Percentiles rank a stretch among this genome's conserved stretches.
Conservation (phyloP, 2,888 invertebrate species). For the Pogonocherus hispidulus region DNA sequence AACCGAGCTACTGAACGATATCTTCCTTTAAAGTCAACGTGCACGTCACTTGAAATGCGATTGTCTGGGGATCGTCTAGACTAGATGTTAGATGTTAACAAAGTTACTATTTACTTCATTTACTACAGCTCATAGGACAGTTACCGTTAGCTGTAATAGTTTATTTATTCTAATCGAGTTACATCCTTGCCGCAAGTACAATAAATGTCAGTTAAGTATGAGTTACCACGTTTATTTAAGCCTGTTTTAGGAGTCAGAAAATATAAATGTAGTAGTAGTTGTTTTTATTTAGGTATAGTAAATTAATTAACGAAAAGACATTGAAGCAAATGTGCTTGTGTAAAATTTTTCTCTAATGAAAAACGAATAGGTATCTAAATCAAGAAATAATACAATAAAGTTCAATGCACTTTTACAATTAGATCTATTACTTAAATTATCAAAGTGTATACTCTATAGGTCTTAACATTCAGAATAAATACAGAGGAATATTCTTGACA, state of each 20-base stretch:
- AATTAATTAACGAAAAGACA: too few species aligned
- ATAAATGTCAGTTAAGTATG: slow-evolving; percentile 10
- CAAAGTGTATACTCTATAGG: too few species aligned
- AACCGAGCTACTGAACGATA: background rate
- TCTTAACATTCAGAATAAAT: too few species aligned
- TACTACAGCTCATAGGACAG: slow-evolving; percentile 15
- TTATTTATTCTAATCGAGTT: slow-evolving; percentile 23
- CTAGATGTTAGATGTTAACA: slow-evolving; percentile 14
- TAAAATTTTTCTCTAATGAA: too few species aligned
- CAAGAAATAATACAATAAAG: too few species aligned
- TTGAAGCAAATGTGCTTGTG: too few species aligned
- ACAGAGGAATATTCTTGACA: too few species aligned
- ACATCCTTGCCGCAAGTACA: slow-evolving; percentile 1
- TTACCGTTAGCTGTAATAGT: slow-evolving; percentile 16
- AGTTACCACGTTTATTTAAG: background rate
- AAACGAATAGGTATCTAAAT: too few species aligned
- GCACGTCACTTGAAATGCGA: slow-evolving; percentile 4
- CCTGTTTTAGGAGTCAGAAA: background rate
- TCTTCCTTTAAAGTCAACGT: background rate
- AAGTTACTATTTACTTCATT: slow-evolving; percentile 22
- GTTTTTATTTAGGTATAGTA: too few species aligned
- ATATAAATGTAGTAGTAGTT: too few species aligned
- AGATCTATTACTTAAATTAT: too few species aligned
- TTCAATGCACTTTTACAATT: too few species aligned
- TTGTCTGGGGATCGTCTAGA: slow-evolving; percentile 23